These are phyloP conservation scores for Junonia oenone DNA, from an alignment of 2,888 invertebrate species.

Conservation along the genomic window DNA sequence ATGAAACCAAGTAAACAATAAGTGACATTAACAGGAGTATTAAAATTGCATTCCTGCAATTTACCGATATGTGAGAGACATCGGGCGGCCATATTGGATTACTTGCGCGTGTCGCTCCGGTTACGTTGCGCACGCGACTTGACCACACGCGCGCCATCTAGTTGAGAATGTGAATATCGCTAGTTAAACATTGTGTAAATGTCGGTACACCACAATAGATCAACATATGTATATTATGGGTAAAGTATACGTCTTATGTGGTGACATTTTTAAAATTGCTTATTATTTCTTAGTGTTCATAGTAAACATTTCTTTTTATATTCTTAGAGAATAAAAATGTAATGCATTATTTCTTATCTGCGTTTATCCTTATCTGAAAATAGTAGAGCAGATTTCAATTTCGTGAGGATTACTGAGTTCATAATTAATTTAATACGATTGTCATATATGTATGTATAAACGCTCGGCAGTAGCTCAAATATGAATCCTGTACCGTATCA, in stretches of 20 bases:
- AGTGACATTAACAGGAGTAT: constrained; percentile 70
- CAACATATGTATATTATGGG: constrained; percentile 1
- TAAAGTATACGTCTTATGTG: background rate
- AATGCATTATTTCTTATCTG: too few relatives aligned
- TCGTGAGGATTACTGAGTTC: constrained; percentile 1
- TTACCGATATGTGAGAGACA: constrained; percentile 66
- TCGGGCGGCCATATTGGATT: constrained; percentile 73
- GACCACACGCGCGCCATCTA: constrained; percentile 78
- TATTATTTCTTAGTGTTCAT: too few relatives aligned
- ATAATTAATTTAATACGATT: constrained; percentile 17
- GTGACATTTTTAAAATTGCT: background rate
- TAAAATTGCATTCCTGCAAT: constrained; percentile 75
- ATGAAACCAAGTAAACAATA: constrained; percentile 71
- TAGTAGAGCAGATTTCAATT: background rate
- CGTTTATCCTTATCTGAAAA: too few relatives aligned
- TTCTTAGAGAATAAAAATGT: too few relatives aligned
- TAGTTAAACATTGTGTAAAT: constrained; percentile 38
- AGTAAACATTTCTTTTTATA: too few relatives aligned
- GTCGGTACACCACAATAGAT: constrained; percentile 25
- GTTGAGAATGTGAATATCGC: constrained; percentile 46
- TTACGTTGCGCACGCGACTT: constrained; percentile 75
- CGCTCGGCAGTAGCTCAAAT: constrained; percentile 65
- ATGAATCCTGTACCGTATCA: constrained; percentile 73
- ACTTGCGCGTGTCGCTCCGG: constrained; percentile 76
- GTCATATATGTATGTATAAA: constrained; percentile 43